A percentile compares a stretch with the other conserved stretches of the same genome.
Evolutionary conservation across 2,888 invertebrate species (phyloP).

Genomic region (Sminthurinus aureus): DNA sequence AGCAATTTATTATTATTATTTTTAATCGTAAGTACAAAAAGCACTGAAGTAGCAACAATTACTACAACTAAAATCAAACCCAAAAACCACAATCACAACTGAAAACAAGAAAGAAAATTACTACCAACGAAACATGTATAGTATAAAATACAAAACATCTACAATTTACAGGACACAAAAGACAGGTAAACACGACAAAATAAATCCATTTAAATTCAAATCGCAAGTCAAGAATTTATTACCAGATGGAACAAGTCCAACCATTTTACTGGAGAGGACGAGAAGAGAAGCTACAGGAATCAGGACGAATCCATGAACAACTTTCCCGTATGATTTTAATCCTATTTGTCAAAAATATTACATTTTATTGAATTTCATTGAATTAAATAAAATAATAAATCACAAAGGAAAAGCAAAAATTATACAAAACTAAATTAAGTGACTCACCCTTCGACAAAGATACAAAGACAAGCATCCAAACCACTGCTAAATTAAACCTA

Average conservation of each 20-base stretch:
- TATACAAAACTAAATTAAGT: not conserved
- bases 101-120: too few species aligned
- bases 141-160: not conserved
- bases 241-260: slow-evolving; percentile 73
- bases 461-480: slow-evolving; percentile 90
- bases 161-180: not conserved
- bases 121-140: not conserved
- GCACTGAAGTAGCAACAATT: not conserved
- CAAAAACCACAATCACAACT: too few species aligned
- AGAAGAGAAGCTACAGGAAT: slow-evolving; percentile 79
- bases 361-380: not conserved
- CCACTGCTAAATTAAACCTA: slow-evolving; percentile 81
- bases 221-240: not conserved
- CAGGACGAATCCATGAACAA: slow-evolving; percentile 79
- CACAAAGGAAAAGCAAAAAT: not conserved
- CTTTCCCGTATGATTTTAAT: slow-evolving; percentile 82
- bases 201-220: too few species aligned
- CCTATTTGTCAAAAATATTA: slow-evolving; percentile 65
- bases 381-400: not conserved
- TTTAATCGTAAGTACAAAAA: not conserved
- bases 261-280: slow-evolving; percentile 76
- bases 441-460: slow-evolving; percentile 78
- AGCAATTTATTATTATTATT: too few species aligned
- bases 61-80: too few species aligned
- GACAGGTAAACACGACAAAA: too few species aligned